Evolutionary conservation across 1,140 invertebrate genomes (phyloP), one percentile per base, ranked within the genome.

Genomic region (Arctopsyche grandis): DNA sequence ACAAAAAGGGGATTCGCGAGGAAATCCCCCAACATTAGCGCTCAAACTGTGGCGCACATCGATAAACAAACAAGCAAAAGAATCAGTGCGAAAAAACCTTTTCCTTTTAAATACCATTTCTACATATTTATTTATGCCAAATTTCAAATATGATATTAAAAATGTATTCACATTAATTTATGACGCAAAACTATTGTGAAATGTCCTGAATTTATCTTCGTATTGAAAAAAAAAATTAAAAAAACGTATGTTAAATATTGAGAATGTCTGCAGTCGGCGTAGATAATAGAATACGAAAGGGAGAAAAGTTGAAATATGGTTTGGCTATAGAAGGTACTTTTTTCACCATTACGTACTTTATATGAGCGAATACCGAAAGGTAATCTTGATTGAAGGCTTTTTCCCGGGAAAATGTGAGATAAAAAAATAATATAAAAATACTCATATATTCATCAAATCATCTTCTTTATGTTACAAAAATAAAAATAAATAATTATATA

Each of bases 361-460:
- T 75, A 75, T 60, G 73, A 73, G 44, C 29, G 69, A 73, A 73
- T 73, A 73, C 38, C 19, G 69, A 60, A 38, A 29, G 1, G 48
- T 75, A 75, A 75, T 75, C 73, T 75, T 75, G 73, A 75, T 75
- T 75, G 73, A 75, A 48, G 73, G 73, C 29, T 56, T 75, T 58
- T 75, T 4, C 7, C 5, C 73, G 19, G n/a, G 16, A 73, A 75
- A 46, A 46, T 38, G 4, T 19, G n/a, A 60, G 14, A 60, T 16
- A 21, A 60, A 21, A 60, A 19, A 60, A 60, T 19, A 60, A 60
- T 1, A 38, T 38, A 38, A 38, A 4, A 38, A 38, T 7, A 38
- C 7, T 4, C 29, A 38, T 38, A 38, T 7, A 38, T 38, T 4
- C 29, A 38, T 38, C n/a, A 38, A 1, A 7, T 38, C 29, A 7